Conservation (phyloP, 2,797 vertebrate species). For the Euthynnus affinis region DNA sequence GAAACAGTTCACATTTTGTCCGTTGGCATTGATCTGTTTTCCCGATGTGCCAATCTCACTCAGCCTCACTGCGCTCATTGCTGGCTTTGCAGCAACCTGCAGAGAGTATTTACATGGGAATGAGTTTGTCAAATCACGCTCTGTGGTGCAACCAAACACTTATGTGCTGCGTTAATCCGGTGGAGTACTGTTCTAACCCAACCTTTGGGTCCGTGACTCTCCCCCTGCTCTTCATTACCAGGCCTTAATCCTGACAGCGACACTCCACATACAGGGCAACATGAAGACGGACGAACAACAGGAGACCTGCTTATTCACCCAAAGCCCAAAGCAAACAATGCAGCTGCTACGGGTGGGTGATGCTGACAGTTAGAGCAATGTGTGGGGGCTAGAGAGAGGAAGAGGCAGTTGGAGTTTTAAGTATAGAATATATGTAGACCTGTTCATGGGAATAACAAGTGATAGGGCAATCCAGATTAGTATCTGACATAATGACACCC, state of each 20-base stretch:
- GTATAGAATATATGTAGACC: slow-evolving; percentile 22
- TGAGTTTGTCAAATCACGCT: slow-evolving; percentile 63
- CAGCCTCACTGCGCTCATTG: slow-evolving; percentile 29
- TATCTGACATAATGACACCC: slow-evolving; percentile 32
- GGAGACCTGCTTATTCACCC: slow-evolving; percentile 62
- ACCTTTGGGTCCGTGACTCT: slow-evolving; percentile 49
- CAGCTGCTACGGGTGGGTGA: slow-evolving; percentile 57
- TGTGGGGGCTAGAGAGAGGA: slow-evolving; percentile 29
- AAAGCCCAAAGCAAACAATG: slow-evolving; percentile 69
- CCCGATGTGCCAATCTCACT: slow-evolving; percentile 44
- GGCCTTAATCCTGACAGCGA: slow-evolving; percentile 77
- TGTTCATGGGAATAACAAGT: slow-evolving; percentile 34
- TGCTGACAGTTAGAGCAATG: slow-evolving; percentile 57
- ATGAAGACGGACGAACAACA: slow-evolving; percentile 48
- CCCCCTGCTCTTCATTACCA: slow-evolving; percentile 78
- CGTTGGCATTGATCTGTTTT: slow-evolving; percentile 59
- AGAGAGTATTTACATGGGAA: slow-evolving; percentile 55
- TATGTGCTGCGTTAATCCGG: slow-evolving; percentile 71
- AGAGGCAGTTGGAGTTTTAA: slow-evolving; percentile 20
- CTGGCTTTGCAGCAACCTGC: slow-evolving; percentile 6
- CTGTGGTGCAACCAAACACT: slow-evolving; percentile 64
- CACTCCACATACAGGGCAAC: slow-evolving; percentile 53
- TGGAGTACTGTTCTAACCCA: slow-evolving; percentile 49
- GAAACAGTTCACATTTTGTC: slow-evolving; percentile 3
- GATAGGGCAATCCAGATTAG: slow-evolving; percentile 44